These are phyloP conservation scores for Mormoops blainvillei DNA, from an alignment of 2,113 vertebrate genomes.

Conservation along the genomic window DNA sequence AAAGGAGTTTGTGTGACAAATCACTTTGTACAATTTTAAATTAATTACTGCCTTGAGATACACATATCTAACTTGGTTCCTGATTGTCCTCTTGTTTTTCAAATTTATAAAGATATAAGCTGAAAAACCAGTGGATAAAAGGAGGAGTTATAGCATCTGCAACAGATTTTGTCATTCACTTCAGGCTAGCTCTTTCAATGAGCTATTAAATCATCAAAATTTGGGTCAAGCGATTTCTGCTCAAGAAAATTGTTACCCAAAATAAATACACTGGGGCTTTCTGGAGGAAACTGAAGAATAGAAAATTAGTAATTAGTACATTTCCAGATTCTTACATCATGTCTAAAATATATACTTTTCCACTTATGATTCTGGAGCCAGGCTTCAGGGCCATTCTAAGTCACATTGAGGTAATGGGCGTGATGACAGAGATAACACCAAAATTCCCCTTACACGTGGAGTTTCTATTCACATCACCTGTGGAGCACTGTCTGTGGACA, in stretches of 20 bases:
- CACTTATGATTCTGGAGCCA: neutral
- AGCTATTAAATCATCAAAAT: conserved; percentile 64
- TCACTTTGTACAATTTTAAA: conserved; percentile 48
- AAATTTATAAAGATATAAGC: conserved; percentile 40
- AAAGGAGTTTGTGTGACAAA: conserved; percentile 34
- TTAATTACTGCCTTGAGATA: conserved; percentile 27
- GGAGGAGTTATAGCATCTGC: neutral
- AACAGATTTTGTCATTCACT: conserved; percentile 29
- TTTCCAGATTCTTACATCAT: neutral
- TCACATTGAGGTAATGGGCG: neutral
- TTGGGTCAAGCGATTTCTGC: conserved; percentile 61
- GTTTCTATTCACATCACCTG: neutral
- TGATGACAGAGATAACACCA: neutral
- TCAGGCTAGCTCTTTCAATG: conserved; percentile 39
- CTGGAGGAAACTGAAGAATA: neutral
- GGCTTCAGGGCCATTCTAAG: neutral
- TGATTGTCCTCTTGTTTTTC: conserved; percentile 30
- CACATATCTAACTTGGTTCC: conserved; percentile 12
- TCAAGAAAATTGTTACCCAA: conserved; percentile 35
- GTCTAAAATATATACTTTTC: neutral
- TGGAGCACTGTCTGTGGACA: neutral
- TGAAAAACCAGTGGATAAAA: neutral
- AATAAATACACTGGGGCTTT: conserved; percentile 37
- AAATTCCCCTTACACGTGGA: neutral
- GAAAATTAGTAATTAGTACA: conserved; percentile 9